phyloP scores from a whole-genome alignment of 2,888 invertebrate species.

The Epiblema foenella region DNA sequence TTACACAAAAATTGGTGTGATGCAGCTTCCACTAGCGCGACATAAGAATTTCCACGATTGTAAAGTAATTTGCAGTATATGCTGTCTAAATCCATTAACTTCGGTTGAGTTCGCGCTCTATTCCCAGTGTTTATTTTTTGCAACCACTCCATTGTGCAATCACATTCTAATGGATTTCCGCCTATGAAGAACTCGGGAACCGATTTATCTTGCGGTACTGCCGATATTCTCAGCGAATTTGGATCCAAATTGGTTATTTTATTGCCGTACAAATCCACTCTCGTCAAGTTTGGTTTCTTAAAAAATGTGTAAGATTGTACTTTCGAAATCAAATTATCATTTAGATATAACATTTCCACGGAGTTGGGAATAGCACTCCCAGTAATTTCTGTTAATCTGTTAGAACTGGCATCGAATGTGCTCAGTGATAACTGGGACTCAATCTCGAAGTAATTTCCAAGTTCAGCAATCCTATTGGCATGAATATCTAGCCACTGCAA shows the following conservation, averaged over 20 bases:
- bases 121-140: conserved; percentile 91
- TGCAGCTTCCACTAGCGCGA: conserved; percentile 91
- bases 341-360: conserved; percentile 90
- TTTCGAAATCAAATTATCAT: conserved; percentile 92
- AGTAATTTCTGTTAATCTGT: conserved; percentile 91
- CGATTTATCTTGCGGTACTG: conserved; percentile 88
- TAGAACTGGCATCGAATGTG: conserved; percentile 93
- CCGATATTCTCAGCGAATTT: conserved; percentile 90
- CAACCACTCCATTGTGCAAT: conserved; percentile 96
- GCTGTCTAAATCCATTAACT: conserved; percentile 92
- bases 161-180: conserved; percentile 94
- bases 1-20: conserved; percentile 94
- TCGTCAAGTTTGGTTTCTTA: conserved; percentile 92
- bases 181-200: conserved; percentile 93
- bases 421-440: conserved; percentile 91
- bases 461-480: conserved; percentile 91
- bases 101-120: conserved; percentile 91
- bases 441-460: conserved; percentile 94
- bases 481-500: conserved; percentile 94
- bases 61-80: conserved; percentile 93
- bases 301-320: conserved; percentile 95
- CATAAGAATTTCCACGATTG: conserved; percentile 89
- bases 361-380: conserved; percentile 93
- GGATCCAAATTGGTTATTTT: conserved; percentile 91
- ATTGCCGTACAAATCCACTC: conserved; percentile 92